Evolutionary conservation across 1,140 invertebrate species (phyloP), one percentile per base, ranked within the genome.

Genomic region (Chlorops oryzae): DNA sequence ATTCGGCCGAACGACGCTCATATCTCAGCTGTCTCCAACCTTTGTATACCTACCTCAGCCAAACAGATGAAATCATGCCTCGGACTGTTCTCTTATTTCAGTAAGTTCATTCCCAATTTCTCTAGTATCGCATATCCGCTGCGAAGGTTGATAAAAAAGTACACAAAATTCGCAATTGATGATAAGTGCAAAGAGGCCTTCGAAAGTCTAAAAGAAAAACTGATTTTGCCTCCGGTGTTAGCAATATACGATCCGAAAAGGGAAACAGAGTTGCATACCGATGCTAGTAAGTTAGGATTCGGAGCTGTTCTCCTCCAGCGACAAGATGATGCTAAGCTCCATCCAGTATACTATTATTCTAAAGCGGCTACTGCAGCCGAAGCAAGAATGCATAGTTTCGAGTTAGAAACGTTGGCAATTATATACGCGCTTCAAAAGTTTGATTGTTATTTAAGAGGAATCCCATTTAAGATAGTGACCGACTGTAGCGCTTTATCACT

Each of bases 351-450:
- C 13, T 78, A 75, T 58, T 73, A 71, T 49, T 73, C 72, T 42
- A 60, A 72, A 32, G 52, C 59, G 17, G 65, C 77, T 10, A 59
- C 57, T n/a, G 53, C 54, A 3, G 47, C 58, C 15, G 76, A 80
- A 60, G 58, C 35, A 17, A 72, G 71, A 25, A 78, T 74, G 44
- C 56, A 51, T 5, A 72, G 63, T 44, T 75, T 75, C 42, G 72
- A 79, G 56, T 54, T 75, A 42, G 77, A 80, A 63, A 69, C 68
- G 22, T 53, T 80, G 18, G 76, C 77, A 1, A 72, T 80, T 4
- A 61, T 77, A 5, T 63, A 63, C 57, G 73, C 73, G 1, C 56
- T 80, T 2, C 63, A 75, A 44, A 73, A 77, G 39, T 79, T 78
- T 54, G 28, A 70, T 49, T 54, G 63, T 10, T 81, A 77, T 57